Evolutionary conservation across 2,797 vertebrate species (phyloP), one percentile per base, ranked within the genome.

Genomic region (Pampus argenteus): DNA sequence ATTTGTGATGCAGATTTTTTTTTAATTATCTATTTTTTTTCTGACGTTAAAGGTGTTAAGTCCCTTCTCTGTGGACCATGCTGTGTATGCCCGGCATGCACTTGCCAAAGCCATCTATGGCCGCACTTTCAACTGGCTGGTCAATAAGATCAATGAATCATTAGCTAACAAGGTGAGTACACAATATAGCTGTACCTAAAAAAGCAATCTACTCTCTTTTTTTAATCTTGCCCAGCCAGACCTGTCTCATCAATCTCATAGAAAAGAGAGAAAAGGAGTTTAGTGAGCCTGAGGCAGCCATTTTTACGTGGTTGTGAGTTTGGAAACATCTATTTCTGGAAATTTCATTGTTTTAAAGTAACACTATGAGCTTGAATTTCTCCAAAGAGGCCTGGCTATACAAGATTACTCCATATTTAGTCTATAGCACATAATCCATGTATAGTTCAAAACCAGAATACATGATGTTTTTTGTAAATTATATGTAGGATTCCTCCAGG

Each of bases 61-160:
- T 71, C 98, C 98, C 0, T 73, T 99, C 85, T 96, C 96, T 0
- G 91, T 93, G 66, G 97, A 97, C 17, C 94, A 98, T 78, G 97
- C 97, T 0, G 92, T 95, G 49, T 98, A 93, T 0, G 96, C 97
- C 57, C 95, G 97, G 49, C 96, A 99, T 0, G 97, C 98, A 0
- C 93, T 96, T 38, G 97, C 97, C 5, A 99, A 99, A 92, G 96
- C 97, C 0, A 92, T 98, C 67, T 99, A 99, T 0, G 97, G 96
- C 1, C 95, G 98, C 23, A 98, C 96, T 0, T 99, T 99, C 83
- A 96, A 95, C 20, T 99, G 98, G 98, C 93, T 99, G 3, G 97
- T 99, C 79, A 96, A 94, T 93, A 98, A 96, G 84, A 95, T 98
- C 79, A 99, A 99, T 1, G 88, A 94, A 54, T 97, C 97, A 1